Base-by-base conservation (phyloP, 1,140 invertebrate genomes). In the Zaprionus capensis region DNA sequence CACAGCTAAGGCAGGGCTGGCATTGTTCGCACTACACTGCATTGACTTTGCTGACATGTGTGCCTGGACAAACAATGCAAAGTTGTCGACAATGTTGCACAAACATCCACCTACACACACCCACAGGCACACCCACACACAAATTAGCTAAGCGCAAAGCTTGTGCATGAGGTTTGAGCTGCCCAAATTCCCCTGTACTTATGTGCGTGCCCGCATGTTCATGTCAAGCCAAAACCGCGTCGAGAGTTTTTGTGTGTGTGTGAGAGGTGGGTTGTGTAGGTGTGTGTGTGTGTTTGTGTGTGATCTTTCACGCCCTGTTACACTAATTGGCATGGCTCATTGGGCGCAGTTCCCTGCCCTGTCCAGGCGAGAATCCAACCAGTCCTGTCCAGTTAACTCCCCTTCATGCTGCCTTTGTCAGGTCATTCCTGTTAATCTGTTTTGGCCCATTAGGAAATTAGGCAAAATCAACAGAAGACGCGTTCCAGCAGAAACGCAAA, bases 291-390 rank as follows among this genome's bases (percentile, higher is more conserved):
- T 69, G 56, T 69, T 31, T 61, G 56, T 78, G 66, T 83, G 73
- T 81, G 84, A 71, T 76, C 58, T 55, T 81, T 87, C 59, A 83
- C 84, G 84, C 65, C 81, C 78, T 76, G 81, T 66, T 88, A 85
- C 84, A 87, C 84, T 90, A 90, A 87, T 87, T 88, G 82, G 78
- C 75, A 84, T 71, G 81, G 62, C 71, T 82, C 84, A 87, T 87
- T 85, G 76, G 78, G 51, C 44, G 51, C 41, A 44, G 9, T 31
- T 31, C 9, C 28, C 26, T 61, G 49, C 20, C 49, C 53, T 63
- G 69, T 1, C 0, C 36, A 38, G 6, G 26, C 6, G 5, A 1
- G 26, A 1, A 1, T 1, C 26, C 26, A 1, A 28, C 5, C 31
- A 31, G 9, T 31, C 31, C 28, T 31, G 31, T 34, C 31, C 31